phyloP scores from a whole-genome alignment of 1,140 invertebrate species.

The Uloborus diversus region DNA sequence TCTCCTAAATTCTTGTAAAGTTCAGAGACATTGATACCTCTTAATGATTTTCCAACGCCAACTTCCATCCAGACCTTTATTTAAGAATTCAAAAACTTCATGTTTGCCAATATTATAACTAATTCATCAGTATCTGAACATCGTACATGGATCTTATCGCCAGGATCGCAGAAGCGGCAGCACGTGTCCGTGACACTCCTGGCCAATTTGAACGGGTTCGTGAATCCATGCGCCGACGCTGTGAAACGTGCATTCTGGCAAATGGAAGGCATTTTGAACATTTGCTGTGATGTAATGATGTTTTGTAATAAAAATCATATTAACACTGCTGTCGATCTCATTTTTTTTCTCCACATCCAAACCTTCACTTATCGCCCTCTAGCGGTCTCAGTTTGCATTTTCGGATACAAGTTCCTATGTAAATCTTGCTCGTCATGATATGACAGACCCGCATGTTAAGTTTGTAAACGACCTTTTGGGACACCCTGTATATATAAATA shows the following conservation, averaged over 20 bases:
- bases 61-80: too few relatives aligned
- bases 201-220: conserved; percentile 5
- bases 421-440: too few relatives aligned
- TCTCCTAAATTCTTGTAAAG: too few relatives aligned
- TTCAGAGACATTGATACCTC: too few relatives aligned
- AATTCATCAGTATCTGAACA: too few relatives aligned
- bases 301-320: background rate
- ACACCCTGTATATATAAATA: too few relatives aligned
- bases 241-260: background rate
- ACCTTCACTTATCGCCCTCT: background rate
- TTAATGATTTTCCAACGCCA: too few relatives aligned
- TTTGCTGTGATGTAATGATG: background rate
- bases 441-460: too few relatives aligned
- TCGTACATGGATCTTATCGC: conserved; percentile 9
- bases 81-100: too few relatives aligned
- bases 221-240: conserved; percentile 1
- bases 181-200: conserved; percentile 12
- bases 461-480: too few relatives aligned
- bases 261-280: conserved; percentile 11
- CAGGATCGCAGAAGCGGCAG: background rate
- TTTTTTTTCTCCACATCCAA: background rate
- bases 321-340: background rate
- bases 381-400: background rate
- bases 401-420: background rate
- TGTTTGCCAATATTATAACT: too few relatives aligned